These are phyloP conservation scores for Campopleginae sp. DNA, from an alignment of 2,888 invertebrate species.

Conservation along the genomic window DNA sequence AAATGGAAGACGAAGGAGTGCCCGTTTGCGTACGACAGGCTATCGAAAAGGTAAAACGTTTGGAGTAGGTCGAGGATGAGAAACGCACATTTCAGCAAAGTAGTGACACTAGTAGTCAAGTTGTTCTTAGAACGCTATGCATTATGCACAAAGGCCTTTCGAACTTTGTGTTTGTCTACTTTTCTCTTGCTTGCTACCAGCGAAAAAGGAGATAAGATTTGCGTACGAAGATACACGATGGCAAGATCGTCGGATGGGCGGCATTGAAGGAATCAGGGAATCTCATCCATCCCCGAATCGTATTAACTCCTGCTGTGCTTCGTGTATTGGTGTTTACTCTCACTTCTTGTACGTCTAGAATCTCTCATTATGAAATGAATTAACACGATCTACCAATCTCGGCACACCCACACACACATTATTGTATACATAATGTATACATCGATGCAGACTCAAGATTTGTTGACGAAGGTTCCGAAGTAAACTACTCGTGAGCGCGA, in stretches of 20 bases:
- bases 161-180: conserved; percentile 76
- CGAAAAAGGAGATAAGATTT: conserved; percentile 32
- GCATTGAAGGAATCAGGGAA: conserved; percentile 22
- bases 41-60: conserved; percentile 74
- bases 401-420: conserved; percentile 3
- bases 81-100: conserved; percentile 18
- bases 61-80: conserved; percentile 31
- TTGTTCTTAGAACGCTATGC: conserved; percentile 70
- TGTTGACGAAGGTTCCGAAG: conserved; percentile 22
- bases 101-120: conserved; percentile 43
- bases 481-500: conserved; percentile 17
- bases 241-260: conserved; percentile 47
- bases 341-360: conserved; percentile 55
- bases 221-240: conserved; percentile 11
- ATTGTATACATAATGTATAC: conserved; percentile 7
- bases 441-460: conserved; percentile 31
- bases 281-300: conserved; percentile 50
- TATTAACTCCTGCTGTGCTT: conserved; percentile 21
- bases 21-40: conserved; percentile 71
- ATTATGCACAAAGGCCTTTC: conserved; percentile 75
- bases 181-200: conserved; percentile 12
- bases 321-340: conserved; percentile 33
- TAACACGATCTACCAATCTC: conserved; percentile 40
- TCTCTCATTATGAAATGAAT: conserved; percentile 57
- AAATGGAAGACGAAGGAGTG: neutral